Base-by-base conservation (phyloP, 2,797 vertebrate genomes). In the Poecile montanus region DNA sequence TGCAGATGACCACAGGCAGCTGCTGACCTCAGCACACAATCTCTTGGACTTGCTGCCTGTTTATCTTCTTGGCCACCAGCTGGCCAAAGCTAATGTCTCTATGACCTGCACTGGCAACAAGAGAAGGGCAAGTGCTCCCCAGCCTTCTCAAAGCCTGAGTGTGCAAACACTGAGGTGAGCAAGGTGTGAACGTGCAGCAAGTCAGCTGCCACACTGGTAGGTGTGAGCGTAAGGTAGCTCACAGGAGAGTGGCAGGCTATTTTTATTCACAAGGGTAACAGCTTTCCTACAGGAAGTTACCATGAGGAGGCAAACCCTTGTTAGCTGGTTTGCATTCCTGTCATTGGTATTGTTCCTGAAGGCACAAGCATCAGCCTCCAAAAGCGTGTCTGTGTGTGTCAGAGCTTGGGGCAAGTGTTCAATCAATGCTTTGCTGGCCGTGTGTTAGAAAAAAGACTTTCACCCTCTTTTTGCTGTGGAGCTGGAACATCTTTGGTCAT, bases 11-110 rank as follows among this genome's bases (percentile, higher is more conserved):
- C 65, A 50, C 26, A 9, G 85, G 42, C 57, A 85, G 47, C 66
- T 62, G 85, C 76, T 95, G 96, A 94, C 63, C 65, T 97, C 91
- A 95, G 81, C 88, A 73, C 50, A 27, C 67, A 78, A 56, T 63
- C 73, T 91, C 72, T 94, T 81, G 85, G 81, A 83, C 36, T 58
- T 7, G 4, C 40, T 74, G 30, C 21, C 19, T 10, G 20, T 83
- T 74, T 96, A 94, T 97, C 95, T 84, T 81, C 79, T 72, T 82
- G 70, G 51, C 73, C 32, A 10, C 67, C 85, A 66, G 54, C 71
- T 93, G 88, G 72, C 34, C 58, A 19, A 74, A 89, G 45, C 76
- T 42, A 26, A 75, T 89, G 94, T 94, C 94, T 94, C 89, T 1
- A 0, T 94, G 95, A 96, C 91, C 94, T 16, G 32, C n/a, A 9